Evolutionary conservation across 2,888 invertebrate species (phyloP), one percentile per base, ranked within the genome.

Genomic region (Pammene aurita): DNA sequence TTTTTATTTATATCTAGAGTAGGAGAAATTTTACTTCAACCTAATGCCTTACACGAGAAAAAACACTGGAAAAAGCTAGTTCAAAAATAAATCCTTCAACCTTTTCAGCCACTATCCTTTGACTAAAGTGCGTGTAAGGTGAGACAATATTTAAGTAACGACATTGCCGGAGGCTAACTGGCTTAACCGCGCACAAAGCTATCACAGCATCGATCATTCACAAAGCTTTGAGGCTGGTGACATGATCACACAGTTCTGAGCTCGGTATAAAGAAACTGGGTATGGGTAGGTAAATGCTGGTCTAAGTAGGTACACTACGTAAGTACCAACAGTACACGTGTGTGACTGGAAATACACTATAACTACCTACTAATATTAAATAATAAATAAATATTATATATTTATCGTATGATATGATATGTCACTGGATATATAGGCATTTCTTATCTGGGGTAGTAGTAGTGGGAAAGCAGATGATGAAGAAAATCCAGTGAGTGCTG

Each of bases 191-290:
- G 76, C 78, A 83, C 88, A 90, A 90, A 89, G 88, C 86, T 84
- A 90, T 90, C 90, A 86, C 66, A 69, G 58, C 88, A 90, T 90
- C 87, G 85, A 90, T 90, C 90, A 90, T 90, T 84, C 84, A 84
- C 85, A 88, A 85, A 87, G 71, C 77, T 79, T 78, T 80, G 75
- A 78, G 34, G 58, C 46, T 55, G 42, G 56, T 69, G 58, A 58
- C 64, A 69, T 57, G 56, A 50, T 67, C 63, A 62, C 56, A 62
- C 48, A 62, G 62, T 56, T 63, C 41, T 35, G 13, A 60, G 7
- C 38, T 18, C 2, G 9, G 42, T 64, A 16, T 42, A 42, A 11
- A 11, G 38, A 38, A 38, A 7, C 38, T 38, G 9, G 38, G 26
- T 26, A 4, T 38, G 38, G 13, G 13, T 13, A 44, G 44, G 44